These are phyloP conservation scores for Idaea biselata DNA, from an alignment of 2,888 invertebrate species.

Conservation along the genomic window DNA sequence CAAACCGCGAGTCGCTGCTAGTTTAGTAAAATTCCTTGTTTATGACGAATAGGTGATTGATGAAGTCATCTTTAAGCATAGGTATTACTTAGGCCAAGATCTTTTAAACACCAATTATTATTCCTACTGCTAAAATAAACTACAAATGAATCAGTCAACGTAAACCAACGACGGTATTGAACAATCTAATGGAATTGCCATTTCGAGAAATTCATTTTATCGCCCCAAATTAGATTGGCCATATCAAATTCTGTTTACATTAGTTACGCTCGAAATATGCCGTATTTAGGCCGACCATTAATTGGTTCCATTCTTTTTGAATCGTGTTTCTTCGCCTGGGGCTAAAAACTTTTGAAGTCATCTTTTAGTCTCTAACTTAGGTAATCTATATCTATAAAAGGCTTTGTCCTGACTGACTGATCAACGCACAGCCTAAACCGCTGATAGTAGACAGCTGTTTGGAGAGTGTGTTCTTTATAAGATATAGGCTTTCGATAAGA, in stretches of 20 bases:
- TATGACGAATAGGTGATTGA: no score
- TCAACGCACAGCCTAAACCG: no score
- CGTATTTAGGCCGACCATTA: not conserved
- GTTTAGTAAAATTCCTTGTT: no score
- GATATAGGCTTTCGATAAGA: no score
- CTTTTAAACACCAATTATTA: no score
- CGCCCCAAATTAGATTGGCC: not conserved
- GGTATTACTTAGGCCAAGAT: no score
- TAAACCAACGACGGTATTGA: not conserved
- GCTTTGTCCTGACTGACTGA: no score
- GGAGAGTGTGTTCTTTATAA: no score
- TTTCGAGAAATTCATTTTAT: not conserved
- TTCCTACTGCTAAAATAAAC: not conserved
- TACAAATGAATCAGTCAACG: not conserved
- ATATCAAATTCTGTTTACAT: not conserved
- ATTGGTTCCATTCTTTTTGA: not conserved
- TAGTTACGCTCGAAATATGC: not conserved
- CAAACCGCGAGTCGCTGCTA: no score
- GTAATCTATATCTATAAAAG: no score
- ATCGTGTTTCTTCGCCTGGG: not conserved
- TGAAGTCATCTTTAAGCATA: no score
- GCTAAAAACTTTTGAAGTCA: not conserved
- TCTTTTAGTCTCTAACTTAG: not conserved
- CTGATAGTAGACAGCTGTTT: no score
- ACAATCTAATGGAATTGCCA: not conserved